Evolutionary conservation across 53 echinoderm and acorn worm species (phyloP), one percentile per base, ranked within the genome.

Genomic region (Holothuria leucospilota): DNA sequence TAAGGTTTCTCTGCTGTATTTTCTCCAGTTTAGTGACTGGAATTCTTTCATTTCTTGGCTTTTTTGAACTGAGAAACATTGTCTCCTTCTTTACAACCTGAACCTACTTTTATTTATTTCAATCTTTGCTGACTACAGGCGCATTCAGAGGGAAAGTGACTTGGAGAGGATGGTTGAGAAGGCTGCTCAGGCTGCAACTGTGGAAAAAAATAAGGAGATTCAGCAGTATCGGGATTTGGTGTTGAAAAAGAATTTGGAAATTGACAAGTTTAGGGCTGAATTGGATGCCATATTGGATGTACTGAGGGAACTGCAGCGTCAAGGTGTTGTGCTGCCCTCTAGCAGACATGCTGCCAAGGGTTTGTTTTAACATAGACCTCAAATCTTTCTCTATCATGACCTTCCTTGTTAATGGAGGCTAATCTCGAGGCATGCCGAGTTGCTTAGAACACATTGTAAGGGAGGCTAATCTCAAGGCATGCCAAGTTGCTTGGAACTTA

Each of bases 281-380:
- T 82, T 98, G 53, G 99, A 98, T 59, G 85, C 90, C 20, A 93
- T 98, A 28, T 69, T 98, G n/a, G 95, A 93, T 9, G 92, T 98
- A 11, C 62, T 98, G 13, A 73, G 95, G 21, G 93, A 98, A 59
- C 87, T 98, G 24, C 95, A 98, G 29, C 77, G 92, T 29, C 99
- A 98, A 82, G 99, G 99, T 29, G 99, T 98, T 40, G 78, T 98
- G 23, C 61, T 98, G 62, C 96, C 96, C 0, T 40, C 90, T 26
- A 86, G 91, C 9, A 68, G 91, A 51, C 91, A 89, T 10, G 29
- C 87, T 5, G 91, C 89, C 2, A 56, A 56, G 56, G 56, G 56
- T 49, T 49, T 49, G 49, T 6, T 49, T 49, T 49, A 49, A 49
- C 85, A 34, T 1, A 34, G 1, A 34, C 34, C 34, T 34, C 34